Evolutionary conservation across 1,140 invertebrate genomes (phyloP).

Genomic region (Melipona quadrifasciata): DNA sequence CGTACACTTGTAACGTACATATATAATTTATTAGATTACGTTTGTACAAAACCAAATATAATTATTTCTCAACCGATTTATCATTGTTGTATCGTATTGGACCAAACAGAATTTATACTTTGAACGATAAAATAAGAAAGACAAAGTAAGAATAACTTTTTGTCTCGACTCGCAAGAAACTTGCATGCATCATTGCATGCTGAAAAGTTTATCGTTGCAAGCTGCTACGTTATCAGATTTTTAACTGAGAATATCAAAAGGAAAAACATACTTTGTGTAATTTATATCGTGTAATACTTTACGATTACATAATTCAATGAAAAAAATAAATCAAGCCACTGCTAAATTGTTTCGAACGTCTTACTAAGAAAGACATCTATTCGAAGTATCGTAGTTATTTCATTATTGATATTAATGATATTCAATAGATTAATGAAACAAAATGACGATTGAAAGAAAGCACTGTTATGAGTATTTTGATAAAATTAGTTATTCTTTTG

Average conservation of each 20-base stretch:
- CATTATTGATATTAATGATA: not conserved
- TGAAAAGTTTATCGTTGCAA: not conserved
- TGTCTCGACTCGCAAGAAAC: not conserved
- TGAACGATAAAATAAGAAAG: not conserved
- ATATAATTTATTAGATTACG: not conserved
- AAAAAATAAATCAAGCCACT: not conserved
- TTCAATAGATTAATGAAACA: not conserved
- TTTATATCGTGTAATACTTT: not conserved
- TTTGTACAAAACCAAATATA: too few species aligned
- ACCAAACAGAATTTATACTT: not conserved
- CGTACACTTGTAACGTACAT: not conserved
- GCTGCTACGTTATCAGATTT: not conserved
- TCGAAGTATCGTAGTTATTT: not conserved
- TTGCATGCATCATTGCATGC: not conserved
- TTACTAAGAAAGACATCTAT: not conserved
- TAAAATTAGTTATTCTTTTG: not conserved
- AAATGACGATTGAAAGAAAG: not conserved
- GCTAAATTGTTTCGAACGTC: not conserved
- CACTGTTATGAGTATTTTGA: not conserved
- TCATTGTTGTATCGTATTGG: too few species aligned
- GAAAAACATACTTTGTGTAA: not conserved
- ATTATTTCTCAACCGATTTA: too few species aligned
- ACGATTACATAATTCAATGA: not conserved
- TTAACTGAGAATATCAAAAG: not conserved
- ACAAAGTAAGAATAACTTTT: not conserved